A percentile compares a stretch with the other conserved stretches of the same genome.
Evolutionary conservation across 1,140 invertebrate genomes (phyloP).

Genomic region (Lepidurus apus): DNA sequence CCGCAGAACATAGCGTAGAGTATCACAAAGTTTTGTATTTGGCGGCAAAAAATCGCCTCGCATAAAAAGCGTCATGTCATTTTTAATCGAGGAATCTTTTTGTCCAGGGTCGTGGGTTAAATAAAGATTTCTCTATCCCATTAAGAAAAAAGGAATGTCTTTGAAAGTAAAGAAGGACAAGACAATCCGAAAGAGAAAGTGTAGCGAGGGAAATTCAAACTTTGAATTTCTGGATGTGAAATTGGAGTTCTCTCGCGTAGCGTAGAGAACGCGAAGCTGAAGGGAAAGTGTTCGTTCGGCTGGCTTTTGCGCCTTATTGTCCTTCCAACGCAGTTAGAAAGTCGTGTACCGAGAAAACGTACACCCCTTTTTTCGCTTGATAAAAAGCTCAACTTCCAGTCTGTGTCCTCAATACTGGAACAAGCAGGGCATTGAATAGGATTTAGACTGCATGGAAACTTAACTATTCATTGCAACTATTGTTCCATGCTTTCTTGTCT

Average conservation of each 20-base stretch:
- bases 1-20: too few relatives aligned
- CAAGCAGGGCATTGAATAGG: background rate
- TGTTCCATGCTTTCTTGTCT: background rate
- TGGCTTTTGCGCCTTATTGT: conserved; percentile 1
- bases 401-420: background rate
- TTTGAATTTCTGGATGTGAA: background rate
- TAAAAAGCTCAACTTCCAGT: background rate
- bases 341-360: conserved; percentile 11
- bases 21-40: too few relatives aligned
- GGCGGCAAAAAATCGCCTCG: too few relatives aligned
- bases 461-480: background rate
- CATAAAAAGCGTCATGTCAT: too few relatives aligned
- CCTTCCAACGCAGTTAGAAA: conserved; percentile 5
- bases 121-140: too few relatives aligned
- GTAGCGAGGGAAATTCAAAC: background rate
- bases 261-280: background rate
- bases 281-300: background rate
- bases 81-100: too few relatives aligned
- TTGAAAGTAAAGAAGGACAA: too few relatives aligned
- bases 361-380: background rate
- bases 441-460: background rate
- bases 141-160: too few relatives aligned
- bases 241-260: conserved; percentile 2
- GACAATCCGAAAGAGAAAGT: background rate
- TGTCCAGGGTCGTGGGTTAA: too few relatives aligned